Percentiles rank a stretch among this genome's conserved stretches.
These are phyloP conservation scores for Baronia brevicornis DNA, from an alignment of 2,888 invertebrate species.

Conservation along the genomic window DNA sequence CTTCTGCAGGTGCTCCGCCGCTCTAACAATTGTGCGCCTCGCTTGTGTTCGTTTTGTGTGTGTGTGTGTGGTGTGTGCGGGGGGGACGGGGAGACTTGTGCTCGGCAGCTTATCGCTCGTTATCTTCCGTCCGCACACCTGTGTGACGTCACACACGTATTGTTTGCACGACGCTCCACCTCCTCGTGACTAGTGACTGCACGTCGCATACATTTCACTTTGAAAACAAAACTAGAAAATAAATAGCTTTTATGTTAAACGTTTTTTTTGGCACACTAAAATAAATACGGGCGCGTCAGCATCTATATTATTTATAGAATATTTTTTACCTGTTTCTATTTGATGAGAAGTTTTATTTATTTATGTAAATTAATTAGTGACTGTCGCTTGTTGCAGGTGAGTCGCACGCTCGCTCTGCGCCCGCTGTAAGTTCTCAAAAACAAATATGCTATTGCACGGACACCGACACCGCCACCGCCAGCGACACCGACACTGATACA, in stretches of 20 bases:
- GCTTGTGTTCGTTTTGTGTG: not conserved
- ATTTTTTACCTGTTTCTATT: no score
- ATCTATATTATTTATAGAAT: no score
- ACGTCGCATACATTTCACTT: no score
- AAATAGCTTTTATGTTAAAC: no score
- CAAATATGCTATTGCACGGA: slow-evolving; percentile 22
- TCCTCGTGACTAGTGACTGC: no score
- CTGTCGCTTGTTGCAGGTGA: slow-evolving; percentile 50
- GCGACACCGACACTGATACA: no score
- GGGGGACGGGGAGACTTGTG: not conserved
- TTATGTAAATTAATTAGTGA: slow-evolving; percentile 5
- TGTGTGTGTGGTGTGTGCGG: not conserved
- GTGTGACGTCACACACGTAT: slow-evolving; percentile 41
- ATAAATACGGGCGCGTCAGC: no score
- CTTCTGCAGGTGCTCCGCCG: slow-evolving; percentile 82
- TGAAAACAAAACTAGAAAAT: no score
- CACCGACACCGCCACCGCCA: slow-evolving; percentile 7
- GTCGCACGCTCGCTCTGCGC: slow-evolving; percentile 51
- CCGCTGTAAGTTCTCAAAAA: slow-evolving; percentile 39
- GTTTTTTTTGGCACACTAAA: no score
- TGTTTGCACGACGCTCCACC: slow-evolving; percentile 5
- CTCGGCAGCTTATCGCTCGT: slow-evolving; percentile 32
- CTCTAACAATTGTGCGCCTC: no score
- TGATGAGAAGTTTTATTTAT: no score
- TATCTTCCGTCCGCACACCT: slow-evolving; percentile 43